Conservation (phyloP, 1,140 invertebrate species). For the Chymomyza costata region DNA sequence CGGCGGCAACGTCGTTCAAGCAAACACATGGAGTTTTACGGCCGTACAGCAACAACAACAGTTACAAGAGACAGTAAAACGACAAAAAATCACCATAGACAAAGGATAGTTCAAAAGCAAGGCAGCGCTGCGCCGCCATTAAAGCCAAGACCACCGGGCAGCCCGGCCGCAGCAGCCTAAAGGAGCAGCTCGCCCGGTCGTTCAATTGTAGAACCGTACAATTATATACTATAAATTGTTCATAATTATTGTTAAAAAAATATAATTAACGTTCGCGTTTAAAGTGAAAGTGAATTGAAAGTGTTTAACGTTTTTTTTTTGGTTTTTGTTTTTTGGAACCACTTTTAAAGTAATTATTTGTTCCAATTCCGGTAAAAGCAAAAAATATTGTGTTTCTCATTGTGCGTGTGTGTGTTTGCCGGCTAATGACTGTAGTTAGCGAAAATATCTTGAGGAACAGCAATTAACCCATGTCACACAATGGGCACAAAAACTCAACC, state of each 20-base stretch:
- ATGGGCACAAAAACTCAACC: constrained; percentile 69
- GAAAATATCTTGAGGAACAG: not conserved
- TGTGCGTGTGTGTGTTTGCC: no score
- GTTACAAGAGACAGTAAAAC: constrained; percentile 27
- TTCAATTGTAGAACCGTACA: not conserved
- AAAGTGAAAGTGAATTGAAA: no score
- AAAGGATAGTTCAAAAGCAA: constrained; percentile 9
- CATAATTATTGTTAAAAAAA: no score
- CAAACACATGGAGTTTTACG: constrained; percentile 59
- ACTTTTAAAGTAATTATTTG: no score
- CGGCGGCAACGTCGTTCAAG: constrained; percentile 46
- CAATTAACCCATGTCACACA: constrained; percentile 38
- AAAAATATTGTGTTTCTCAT: no score
- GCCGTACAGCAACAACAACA: constrained; percentile 10
- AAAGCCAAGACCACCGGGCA: constrained; percentile 24
- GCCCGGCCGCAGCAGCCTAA: constrained; percentile 25
- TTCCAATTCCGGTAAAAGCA: not conserved
- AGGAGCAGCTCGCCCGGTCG: no score
- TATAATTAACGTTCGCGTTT: no score
- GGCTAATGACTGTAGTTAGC: not conserved
- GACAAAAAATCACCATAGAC: constrained; percentile 8
- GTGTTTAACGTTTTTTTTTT: no score
- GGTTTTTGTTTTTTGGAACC: no score
- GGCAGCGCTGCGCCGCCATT: constrained; percentile 22
- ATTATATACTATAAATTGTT: not conserved